Percentiles rank a stretch among this genome's conserved stretches.
Evolutionary conservation across 23 tunicate genomes (phyloP).

Genomic region (Halocynthia roretzi): DNA sequence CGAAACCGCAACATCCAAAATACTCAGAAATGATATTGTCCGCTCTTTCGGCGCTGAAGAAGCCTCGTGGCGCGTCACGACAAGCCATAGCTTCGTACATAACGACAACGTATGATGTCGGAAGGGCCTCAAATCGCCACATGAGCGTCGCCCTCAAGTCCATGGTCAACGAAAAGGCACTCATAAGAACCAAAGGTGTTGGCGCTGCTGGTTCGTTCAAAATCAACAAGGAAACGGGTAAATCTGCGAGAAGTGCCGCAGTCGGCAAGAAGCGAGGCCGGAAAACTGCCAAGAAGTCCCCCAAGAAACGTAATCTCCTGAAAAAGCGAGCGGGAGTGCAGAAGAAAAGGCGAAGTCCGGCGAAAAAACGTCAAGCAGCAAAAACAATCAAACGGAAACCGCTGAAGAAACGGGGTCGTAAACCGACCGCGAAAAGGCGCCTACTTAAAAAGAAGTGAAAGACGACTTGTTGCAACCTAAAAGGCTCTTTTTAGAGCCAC

Average conservation of each 20-base stretch:
- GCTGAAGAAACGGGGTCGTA: constrained; percentile 23
- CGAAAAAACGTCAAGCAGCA: constrained; percentile 16
- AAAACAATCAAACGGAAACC: constrained; percentile 33
- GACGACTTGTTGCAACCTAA: not conserved
- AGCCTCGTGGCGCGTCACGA: constrained; percentile 60
- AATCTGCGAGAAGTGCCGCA: not conserved
- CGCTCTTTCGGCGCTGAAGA: constrained; percentile 54
- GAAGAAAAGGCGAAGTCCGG: constrained; percentile 12
- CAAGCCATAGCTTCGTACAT: constrained; percentile 75
- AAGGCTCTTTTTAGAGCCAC: constrained; percentile 96
- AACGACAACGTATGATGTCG: constrained; percentile 39
- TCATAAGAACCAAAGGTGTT: constrained; percentile 50
- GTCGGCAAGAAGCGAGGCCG: constrained; percentile 26
- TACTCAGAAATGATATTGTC: constrained; percentile 69
- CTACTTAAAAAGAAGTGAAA: constrained; percentile 23
- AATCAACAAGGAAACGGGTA: constrained; percentile 27
- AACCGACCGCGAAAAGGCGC: constrained; percentile 14
- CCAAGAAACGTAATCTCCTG: not conserved
- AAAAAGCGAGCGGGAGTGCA: constrained; percentile 6
- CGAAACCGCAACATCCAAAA: constrained; percentile 43
- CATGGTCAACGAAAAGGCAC: constrained; percentile 45
- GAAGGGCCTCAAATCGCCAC: constrained; percentile 15
- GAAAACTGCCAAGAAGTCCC: constrained; percentile 27
- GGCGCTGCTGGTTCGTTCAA: constrained; percentile 79
- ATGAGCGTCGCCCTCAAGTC: constrained; percentile 43